Evolutionary conservation across 2,888 invertebrate species (phyloP), one percentile per base, ranked within the genome.

Genomic region (Emesis furor): DNA sequence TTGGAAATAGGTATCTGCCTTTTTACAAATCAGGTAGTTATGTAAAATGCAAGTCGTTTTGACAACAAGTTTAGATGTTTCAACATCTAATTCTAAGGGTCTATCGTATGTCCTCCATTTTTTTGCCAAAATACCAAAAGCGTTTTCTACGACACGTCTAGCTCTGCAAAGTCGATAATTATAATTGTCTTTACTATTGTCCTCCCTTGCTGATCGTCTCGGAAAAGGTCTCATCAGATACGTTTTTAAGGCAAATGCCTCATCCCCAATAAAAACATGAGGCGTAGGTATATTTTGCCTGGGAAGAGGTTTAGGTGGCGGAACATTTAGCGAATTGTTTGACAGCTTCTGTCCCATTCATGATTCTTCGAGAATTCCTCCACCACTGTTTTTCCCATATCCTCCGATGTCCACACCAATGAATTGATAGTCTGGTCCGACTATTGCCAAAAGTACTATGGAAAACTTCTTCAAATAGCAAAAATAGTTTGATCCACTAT

Each of bases 401-500:
- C 51, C 51, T 51, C 51, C 51, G 51, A 51, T 51, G 51, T 51
- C 51, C 51, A 51, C 51, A 51, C 14, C 51, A 51, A 51, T 51
- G 51, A 51, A 51, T 51, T 51, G 51, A 51, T 51, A 51, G 51
- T 51, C 14, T 51, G 51, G 51, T 8, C 51, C 51, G 51, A 51
- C 14, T 51, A 51, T 51, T 14, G 51, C 51, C 51, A 51, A 51
- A 51, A 51, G 51, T 51, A 51, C 51, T 51, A 51, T 51, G 51
- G 51, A 51, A 51, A 51, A 51, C 51, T 51, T 51, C 51, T 51
- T 51, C 51, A 51, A 51, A 51, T 51, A 51, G 30, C 3, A 68
- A 76, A 76, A 68, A 76, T 24, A 76, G 51, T 51, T 76, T 75
- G 79, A 85, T 80, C 89, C 89, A 85, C 83, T 79, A 76, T 87